A percentile compares a stretch with the other conserved stretches of the same genome.
Evolutionary conservation across 2,888 invertebrate species (phyloP).

Genomic region (Dynastes maya): DNA sequence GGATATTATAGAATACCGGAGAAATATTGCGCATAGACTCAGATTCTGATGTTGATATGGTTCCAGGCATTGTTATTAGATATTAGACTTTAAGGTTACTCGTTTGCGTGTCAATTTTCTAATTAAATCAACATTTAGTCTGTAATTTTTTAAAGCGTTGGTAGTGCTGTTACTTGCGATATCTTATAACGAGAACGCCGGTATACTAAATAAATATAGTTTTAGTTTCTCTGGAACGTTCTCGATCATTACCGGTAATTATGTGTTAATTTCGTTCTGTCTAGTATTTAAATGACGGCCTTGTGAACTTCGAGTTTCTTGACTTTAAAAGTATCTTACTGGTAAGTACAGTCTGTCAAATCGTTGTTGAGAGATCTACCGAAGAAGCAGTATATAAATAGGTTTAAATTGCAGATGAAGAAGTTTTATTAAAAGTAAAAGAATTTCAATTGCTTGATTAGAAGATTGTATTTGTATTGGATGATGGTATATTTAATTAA

Average conservation of each 20-base stretch:
- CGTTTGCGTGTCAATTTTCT: slow-evolving; percentile 36
- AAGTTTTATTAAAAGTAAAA: too few relatives aligned
- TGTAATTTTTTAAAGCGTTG: slow-evolving; percentile 25
- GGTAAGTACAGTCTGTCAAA: too few relatives aligned
- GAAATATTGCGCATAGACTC: slow-evolving; percentile 27
- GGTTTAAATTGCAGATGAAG: too few relatives aligned
- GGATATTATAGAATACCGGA: slow-evolving; percentile 12
- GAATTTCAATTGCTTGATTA: too few relatives aligned
- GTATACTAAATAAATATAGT: neutral
- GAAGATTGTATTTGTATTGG: too few relatives aligned
- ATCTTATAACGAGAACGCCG: neutral
- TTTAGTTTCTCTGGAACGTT: neutral
- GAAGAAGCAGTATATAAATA: too few relatives aligned
- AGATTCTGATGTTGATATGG: slow-evolving; percentile 27
- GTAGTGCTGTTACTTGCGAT: neutral
- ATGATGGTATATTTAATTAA: too few relatives aligned
- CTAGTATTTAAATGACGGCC: slow-evolving; percentile 9
- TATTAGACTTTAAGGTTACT: slow-evolving; percentile 20
- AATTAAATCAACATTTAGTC: slow-evolving; percentile 5
- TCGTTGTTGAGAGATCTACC: too few relatives aligned
- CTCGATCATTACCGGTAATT: slow-evolving; percentile 3
- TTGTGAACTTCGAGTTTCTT: neutral
- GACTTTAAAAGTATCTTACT: too few relatives aligned
- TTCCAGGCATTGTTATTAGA: slow-evolving; percentile 41
- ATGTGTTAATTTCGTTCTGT: neutral